These are phyloP conservation scores for Cataglyphis hispanica DNA, from an alignment of 1,140 invertebrate genomes.

Conservation along the genomic window DNA sequence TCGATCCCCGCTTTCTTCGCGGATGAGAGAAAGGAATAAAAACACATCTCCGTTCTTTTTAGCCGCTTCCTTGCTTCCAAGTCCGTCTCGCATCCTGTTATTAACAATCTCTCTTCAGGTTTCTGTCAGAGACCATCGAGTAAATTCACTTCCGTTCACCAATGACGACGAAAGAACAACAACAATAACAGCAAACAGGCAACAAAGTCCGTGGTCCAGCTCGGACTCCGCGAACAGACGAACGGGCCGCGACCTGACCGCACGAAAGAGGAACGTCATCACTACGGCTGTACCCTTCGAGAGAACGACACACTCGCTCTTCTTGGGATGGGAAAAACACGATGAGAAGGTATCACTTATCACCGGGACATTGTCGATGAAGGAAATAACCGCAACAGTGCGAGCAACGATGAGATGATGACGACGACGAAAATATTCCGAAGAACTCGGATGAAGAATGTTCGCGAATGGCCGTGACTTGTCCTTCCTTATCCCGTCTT, in stretches of 20 bases:
- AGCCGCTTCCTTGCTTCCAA: slow-evolving; percentile 9
- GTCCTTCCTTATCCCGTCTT: background rate
- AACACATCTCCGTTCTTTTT: slow-evolving; percentile 12
- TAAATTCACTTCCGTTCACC: slow-evolving; percentile 32
- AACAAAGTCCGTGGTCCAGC: slow-evolving; percentile 23
- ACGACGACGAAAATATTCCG: background rate
- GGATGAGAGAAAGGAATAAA: slow-evolving; percentile 14
- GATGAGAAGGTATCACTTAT: slow-evolving; percentile 39
- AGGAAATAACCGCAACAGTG: background rate
- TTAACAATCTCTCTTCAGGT: slow-evolving; percentile 10
- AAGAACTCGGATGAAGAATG: slow-evolving; percentile 19
- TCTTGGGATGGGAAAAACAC: background rate
- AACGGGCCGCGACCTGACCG: slow-evolving; percentile 29
- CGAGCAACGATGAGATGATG: slow-evolving; percentile 6
- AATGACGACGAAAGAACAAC: slow-evolving; percentile 51
- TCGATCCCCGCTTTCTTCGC: background rate
- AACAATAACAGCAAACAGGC: slow-evolving; percentile 58
- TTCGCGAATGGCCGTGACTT: background rate
- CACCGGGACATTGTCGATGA: slow-evolving; percentile 15
- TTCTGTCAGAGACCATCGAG: background rate
- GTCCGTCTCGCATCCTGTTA: slow-evolving; percentile 35
- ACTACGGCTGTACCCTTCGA: slow-evolving; percentile 36
- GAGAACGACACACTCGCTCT: slow-evolving; percentile 48
- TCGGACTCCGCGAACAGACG: slow-evolving; percentile 50
- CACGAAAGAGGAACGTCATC: slow-evolving; percentile 47